Conservation (phyloP, 2,797 vertebrate species). For the Chromis chromis region DNA sequence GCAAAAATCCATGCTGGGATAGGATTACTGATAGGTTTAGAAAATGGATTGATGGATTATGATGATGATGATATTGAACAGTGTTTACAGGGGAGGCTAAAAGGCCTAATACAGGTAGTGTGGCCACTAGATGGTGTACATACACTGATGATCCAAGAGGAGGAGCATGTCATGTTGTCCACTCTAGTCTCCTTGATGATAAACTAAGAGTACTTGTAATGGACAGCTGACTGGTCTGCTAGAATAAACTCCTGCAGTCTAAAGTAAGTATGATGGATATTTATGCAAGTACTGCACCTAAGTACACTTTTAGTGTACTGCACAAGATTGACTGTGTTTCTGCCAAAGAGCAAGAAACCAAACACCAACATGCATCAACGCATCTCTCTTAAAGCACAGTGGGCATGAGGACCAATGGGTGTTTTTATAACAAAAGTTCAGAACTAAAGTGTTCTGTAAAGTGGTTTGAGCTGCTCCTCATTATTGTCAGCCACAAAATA, state of each 20-base stretch:
- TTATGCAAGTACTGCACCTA: background rate
- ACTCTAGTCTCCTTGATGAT: background rate
- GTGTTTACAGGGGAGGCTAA: background rate
- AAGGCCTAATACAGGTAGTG: background rate
- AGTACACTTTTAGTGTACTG: no score
- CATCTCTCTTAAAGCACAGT: no score
- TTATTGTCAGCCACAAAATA: background rate
- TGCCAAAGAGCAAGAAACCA: no score
- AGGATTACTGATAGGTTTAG: background rate
- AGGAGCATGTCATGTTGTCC: background rate
- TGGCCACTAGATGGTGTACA: conserved; percentile 21
- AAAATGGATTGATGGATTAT: background rate
- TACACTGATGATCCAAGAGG: background rate
- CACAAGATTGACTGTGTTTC: no score
- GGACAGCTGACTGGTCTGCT: background rate
- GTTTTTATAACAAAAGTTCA: no score
- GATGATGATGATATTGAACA: background rate
- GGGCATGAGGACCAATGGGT: no score
- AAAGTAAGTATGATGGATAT: background rate
- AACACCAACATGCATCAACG: no score
- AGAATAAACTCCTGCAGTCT: background rate
- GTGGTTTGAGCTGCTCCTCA: background rate
- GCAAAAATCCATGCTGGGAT: background rate
- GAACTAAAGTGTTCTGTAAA: no score
- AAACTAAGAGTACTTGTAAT: background rate